A percentile compares a stretch with the other conserved stretches of the same genome.
These are phyloP conservation scores for Melierax canorus DNA, from an alignment of 2,113 vertebrate genomes.

Conservation along the genomic window DNA sequence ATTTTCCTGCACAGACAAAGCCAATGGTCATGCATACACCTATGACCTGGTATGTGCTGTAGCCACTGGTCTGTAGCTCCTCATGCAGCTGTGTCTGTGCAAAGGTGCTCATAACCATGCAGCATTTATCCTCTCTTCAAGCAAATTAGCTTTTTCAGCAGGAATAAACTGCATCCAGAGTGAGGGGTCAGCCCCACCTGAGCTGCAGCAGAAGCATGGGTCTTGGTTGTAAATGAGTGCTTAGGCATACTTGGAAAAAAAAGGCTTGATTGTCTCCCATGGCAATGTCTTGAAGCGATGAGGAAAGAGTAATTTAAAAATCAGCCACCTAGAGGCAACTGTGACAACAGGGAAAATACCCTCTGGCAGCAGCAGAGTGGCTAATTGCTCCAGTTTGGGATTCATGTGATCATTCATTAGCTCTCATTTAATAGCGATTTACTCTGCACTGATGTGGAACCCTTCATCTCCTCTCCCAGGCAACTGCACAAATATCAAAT, in stretches of 20 bases:
- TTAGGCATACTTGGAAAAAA: background rate
- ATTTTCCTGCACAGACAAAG: background rate
- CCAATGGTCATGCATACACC: background rate
- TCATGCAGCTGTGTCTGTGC: background rate
- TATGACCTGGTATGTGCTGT: background rate
- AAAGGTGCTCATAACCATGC: background rate
- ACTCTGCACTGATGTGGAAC: background rate
- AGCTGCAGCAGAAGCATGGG: background rate
- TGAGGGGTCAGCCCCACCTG: background rate
- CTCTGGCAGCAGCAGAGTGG: background rate
- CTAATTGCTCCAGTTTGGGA: constrained; percentile 30
- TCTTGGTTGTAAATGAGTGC: background rate
- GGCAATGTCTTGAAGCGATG: background rate
- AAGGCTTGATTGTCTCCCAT: background rate
- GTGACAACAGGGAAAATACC: background rate
- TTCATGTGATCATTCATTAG: constrained; percentile 4
- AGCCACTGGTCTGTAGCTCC: background rate
- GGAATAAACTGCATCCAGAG: background rate
- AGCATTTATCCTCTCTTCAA: background rate
- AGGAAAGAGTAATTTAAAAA: constrained; percentile 26
- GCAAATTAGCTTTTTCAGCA: background rate
- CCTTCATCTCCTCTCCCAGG: background rate
- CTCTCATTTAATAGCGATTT: background rate
- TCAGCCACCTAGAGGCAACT: background rate
- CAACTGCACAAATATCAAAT: background rate